These are phyloP conservation scores for Oscheius sp. DNA, from an alignment of 2,888 invertebrate species.

Conservation along the genomic window DNA sequence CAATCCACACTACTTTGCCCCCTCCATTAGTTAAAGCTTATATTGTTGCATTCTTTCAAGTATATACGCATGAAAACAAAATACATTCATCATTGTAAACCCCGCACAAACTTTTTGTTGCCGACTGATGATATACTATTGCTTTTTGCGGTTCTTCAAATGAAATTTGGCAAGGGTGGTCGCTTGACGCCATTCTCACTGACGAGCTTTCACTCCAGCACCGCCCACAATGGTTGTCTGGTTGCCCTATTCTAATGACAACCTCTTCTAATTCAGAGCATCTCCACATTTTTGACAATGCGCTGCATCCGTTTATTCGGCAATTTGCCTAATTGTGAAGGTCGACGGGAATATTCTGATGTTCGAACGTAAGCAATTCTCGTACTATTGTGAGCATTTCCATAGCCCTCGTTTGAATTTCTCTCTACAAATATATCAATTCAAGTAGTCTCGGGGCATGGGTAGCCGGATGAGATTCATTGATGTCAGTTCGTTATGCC, in stretches of 20 bases:
- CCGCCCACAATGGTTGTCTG: slow-evolving; percentile 5
- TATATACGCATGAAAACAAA: no score
- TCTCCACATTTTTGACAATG: slow-evolving; percentile 8
- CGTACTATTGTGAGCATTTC: no score
- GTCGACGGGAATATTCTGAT: slow-evolving; percentile 10
- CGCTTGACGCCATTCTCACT: slow-evolving; percentile 25
- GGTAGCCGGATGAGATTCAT: slow-evolving; percentile 27
- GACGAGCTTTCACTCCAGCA: slow-evolving; percentile 15
- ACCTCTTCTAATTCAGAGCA: slow-evolving; percentile 2
- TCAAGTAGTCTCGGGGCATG: not conserved
- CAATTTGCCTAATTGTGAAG: slow-evolving; percentile 21
- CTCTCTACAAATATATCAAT: not conserved
- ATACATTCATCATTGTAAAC: no score
- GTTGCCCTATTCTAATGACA: not conserved
- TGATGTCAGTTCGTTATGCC: slow-evolving; percentile 29
- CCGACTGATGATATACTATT: slow-evolving; percentile 8
- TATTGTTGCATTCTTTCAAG: no score
- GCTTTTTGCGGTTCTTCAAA: not conserved
- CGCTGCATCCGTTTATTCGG: slow-evolving; percentile 10
- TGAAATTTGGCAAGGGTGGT: slow-evolving; percentile 25
- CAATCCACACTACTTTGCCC: slow-evolving; percentile 25
- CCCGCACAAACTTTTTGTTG: slow-evolving; percentile 8
- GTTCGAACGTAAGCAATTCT: not conserved
- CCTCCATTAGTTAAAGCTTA: slow-evolving; percentile 21
- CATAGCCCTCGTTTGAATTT: no score